These are phyloP conservation scores for Abscondita cerata DNA, from an alignment of 2,888 invertebrate genomes.

Conservation along the genomic window DNA sequence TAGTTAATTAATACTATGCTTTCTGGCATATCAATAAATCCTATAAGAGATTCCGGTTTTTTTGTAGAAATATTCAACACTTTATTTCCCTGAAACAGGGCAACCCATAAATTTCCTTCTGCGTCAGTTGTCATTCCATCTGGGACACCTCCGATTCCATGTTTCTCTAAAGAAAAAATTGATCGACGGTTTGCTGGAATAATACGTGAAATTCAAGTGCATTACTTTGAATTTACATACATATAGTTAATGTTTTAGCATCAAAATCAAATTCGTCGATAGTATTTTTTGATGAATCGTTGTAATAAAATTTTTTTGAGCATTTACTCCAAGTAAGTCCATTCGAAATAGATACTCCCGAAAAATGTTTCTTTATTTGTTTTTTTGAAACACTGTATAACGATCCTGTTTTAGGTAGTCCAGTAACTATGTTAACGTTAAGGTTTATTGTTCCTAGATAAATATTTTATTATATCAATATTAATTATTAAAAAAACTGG, in stretches of 20 bases:
- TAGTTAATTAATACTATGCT: slow-evolving; percentile 59
- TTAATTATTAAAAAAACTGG: too few species aligned
- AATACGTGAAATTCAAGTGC: not conserved
- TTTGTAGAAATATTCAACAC: slow-evolving; percentile 65
- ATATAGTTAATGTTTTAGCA: slow-evolving; percentile 55
- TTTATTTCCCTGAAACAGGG: slow-evolving; percentile 73
- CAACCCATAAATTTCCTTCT: slow-evolving; percentile 80
- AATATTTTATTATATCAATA: not conserved
- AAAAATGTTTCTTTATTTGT: slow-evolving; percentile 39
- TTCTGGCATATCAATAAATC: slow-evolving; percentile 68
- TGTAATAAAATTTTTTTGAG: slow-evolving; percentile 75
- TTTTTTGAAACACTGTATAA: slow-evolving; percentile 20
- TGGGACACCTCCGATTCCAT: slow-evolving; percentile 60
- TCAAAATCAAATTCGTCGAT: slow-evolving; percentile 75
- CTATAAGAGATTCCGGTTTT: slow-evolving; percentile 62
- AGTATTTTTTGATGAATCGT: slow-evolving; percentile 70
- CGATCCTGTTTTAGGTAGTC: slow-evolving; percentile 8
- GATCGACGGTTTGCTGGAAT: slow-evolving; percentile 64
- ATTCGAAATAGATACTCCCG: slow-evolving; percentile 59
- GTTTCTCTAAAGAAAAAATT: slow-evolving; percentile 63
- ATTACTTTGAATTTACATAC: slow-evolving; percentile 6
- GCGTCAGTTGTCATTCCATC: slow-evolving; percentile 82
- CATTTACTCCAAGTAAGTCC: slow-evolving; percentile 77
- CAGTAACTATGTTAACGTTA: not conserved
- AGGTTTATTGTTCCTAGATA: slow-evolving; percentile 17